Conservation (phyloP, 2,888 invertebrate species). For the Leuctra nigra region DNA sequence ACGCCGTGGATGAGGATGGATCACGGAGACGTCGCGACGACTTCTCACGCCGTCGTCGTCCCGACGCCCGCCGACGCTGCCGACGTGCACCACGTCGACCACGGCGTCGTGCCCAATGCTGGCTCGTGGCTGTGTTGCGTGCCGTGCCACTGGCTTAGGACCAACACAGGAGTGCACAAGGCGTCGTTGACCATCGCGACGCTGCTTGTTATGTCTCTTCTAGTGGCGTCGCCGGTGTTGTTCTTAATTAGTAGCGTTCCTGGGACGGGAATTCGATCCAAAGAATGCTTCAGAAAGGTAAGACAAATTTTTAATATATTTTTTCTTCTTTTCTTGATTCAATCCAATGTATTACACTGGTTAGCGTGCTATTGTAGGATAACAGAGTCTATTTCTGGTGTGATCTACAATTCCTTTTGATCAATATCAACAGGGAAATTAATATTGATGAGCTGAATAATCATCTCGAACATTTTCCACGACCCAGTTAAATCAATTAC, state of each 20-base stretch:
- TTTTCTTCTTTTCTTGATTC: too few relatives aligned
- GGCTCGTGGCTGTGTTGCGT: slow-evolving; percentile 53
- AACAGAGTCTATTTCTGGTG: too few relatives aligned
- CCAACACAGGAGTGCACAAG: slow-evolving; percentile 52
- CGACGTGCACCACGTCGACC: slow-evolving; percentile 19
- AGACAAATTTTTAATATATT: too few relatives aligned
- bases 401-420: too few relatives aligned
- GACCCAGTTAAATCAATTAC: too few relatives aligned
- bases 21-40: background rate
- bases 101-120: slow-evolving; percentile 29
- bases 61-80: slow-evolving; percentile 4
- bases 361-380: too few relatives aligned
- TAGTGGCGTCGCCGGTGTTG: slow-evolving; percentile 53
- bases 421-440: too few relatives aligned
- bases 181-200: slow-evolving; percentile 52
- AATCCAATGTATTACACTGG: too few relatives aligned
- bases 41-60: background rate
- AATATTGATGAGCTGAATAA: too few relatives aligned
- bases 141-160: slow-evolving; percentile 50
- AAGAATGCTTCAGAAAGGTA: slow-evolving; percentile 36
- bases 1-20: background rate
- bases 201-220: slow-evolving; percentile 49
- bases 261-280: slow-evolving; percentile 29
- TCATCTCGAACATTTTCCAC: too few relatives aligned
- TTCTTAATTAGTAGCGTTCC: slow-evolving; percentile 48